These are phyloP conservation scores for Meliscaeva auricollis DNA, from an alignment of 2,888 invertebrate species.

Conservation along the genomic window DNA sequence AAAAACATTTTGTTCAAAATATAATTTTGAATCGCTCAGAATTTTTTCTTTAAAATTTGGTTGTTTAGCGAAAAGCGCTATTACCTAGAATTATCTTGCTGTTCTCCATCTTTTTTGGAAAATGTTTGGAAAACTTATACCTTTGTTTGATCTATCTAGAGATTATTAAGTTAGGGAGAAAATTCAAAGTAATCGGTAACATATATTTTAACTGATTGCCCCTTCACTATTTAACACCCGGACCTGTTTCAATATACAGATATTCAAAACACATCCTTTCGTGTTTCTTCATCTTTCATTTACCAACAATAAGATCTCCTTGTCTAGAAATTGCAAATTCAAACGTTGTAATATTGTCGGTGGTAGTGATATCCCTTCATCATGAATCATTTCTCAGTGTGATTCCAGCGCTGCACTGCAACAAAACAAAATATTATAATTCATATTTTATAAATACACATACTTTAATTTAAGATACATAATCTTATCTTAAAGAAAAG, in stretches of 20 bases:
- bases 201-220: too few relatives aligned
- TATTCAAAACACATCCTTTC: slow-evolving; percentile 64
- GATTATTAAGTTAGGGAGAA: too few relatives aligned
- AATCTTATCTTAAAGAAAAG: slow-evolving; percentile 48
- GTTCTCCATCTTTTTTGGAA: too few relatives aligned
- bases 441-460: slow-evolving; percentile 58
- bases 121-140: too few relatives aligned
- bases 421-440: slow-evolving; percentile 34
- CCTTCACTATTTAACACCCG: too few relatives aligned
- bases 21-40: too few relatives aligned
- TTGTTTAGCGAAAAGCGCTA: too few relatives aligned
- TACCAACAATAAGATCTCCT: slow-evolving; percentile 16
- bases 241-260: neutral
- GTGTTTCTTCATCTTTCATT: slow-evolving; percentile 25
- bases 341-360: slow-evolving; percentile 56
- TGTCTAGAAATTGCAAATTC: slow-evolving; percentile 66
- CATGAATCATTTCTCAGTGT: slow-evolving; percentile 56
- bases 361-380: slow-evolving; percentile 58
- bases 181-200: too few relatives aligned
- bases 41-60: neutral
- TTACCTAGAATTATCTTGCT: too few relatives aligned
- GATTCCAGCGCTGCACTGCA: slow-evolving; percentile 17
- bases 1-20: too few relatives aligned
- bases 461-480: slow-evolving; percentile 9
- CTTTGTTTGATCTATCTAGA: too few relatives aligned